A percentile compares a stretch with the other conserved stretches of the same genome.
Evolutionary conservation across 2,888 invertebrate species (phyloP).

Genomic region (Melieria omissa): DNA sequence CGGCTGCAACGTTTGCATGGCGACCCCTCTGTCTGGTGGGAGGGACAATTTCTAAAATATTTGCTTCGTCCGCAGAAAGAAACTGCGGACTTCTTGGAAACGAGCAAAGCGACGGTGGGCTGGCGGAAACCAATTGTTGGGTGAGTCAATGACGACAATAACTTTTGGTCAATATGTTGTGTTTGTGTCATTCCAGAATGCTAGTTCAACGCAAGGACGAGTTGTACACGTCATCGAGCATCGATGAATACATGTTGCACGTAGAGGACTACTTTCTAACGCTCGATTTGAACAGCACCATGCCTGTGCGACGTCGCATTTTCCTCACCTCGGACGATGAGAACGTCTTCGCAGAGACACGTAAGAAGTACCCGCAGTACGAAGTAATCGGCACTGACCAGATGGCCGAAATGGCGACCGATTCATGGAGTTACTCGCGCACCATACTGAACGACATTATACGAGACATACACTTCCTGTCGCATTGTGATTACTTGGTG

Average conservation of each 20-base stretch:
- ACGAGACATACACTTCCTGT: constrained; percentile 90
- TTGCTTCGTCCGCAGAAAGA: constrained; percentile 83
- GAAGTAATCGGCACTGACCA: constrained; percentile 88
- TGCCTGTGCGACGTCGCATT: constrained; percentile 73
- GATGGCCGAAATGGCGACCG: constrained; percentile 90
- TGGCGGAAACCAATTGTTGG: constrained; percentile 92
- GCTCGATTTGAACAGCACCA: constrained; percentile 73
- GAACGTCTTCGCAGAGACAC: constrained; percentile 76
- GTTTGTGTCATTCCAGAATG: constrained; percentile 69
- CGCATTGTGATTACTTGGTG: constrained; percentile 91
- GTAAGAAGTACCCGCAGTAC: constrained; percentile 82
- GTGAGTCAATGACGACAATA: constrained; percentile 68
- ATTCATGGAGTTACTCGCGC: constrained; percentile 90
- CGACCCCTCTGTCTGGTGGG: constrained; percentile 97
- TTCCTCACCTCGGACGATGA: constrained; percentile 97
- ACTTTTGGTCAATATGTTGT: neutral
- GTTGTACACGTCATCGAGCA: constrained; percentile 94
- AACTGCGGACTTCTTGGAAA: constrained; percentile 78
- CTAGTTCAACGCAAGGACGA: constrained; percentile 87
- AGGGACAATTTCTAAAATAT: constrained; percentile 95
- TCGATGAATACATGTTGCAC: constrained; percentile 95
- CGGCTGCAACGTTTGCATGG: constrained; percentile 86
- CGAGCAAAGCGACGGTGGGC: constrained; percentile 80
- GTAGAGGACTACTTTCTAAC: constrained; percentile 89
- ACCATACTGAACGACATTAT: constrained; percentile 92